These are phyloP conservation scores for Myrmecophaga tridactyla DNA, from an alignment of 2,113 vertebrate genomes.

Conservation along the genomic window DNA sequence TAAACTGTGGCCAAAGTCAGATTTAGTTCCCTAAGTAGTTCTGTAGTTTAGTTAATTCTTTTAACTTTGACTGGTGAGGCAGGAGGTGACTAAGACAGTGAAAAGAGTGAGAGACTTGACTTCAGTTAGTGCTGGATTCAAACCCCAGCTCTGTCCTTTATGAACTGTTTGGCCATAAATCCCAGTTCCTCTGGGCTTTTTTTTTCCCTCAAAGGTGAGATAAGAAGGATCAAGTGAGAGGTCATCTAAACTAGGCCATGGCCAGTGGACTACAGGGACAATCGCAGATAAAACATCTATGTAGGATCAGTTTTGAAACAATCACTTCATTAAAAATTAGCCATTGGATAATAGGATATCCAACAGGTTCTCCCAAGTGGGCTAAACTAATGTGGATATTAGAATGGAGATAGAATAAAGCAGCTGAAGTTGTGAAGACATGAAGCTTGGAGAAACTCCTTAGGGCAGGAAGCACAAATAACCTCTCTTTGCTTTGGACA, in stretches of 20 bases:
- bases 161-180: fast-evolving
- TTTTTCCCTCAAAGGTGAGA: not conserved
- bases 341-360: not conserved
- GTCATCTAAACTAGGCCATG: fast-evolving
- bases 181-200: not conserved
- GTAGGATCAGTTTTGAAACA: not conserved
- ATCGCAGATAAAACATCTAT: fast-evolving
- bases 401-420: too few relatives aligned
- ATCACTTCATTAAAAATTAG: not conserved
- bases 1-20: not conserved
- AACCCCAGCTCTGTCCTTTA: too few relatives aligned
- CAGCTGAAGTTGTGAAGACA: not conserved
- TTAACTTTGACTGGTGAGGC: not conserved
- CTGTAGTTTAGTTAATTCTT: not conserved
- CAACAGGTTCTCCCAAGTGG: fast-evolving
- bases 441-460: not conserved
- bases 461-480: not conserved
- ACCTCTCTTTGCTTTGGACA: not conserved
- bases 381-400: too few relatives aligned
- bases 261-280: fast-evolving
- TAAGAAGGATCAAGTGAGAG: fast-evolving
- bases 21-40: not conserved
- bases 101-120: fast-evolving
- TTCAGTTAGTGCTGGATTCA: too few relatives aligned
- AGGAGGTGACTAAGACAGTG: not conserved